A percentile compares a stretch with the other conserved stretches of the same genome.
Evolutionary conservation across 2,797 vertebrate genomes (phyloP).

Genomic region (Pipistrellus pipistrellus): DNA sequence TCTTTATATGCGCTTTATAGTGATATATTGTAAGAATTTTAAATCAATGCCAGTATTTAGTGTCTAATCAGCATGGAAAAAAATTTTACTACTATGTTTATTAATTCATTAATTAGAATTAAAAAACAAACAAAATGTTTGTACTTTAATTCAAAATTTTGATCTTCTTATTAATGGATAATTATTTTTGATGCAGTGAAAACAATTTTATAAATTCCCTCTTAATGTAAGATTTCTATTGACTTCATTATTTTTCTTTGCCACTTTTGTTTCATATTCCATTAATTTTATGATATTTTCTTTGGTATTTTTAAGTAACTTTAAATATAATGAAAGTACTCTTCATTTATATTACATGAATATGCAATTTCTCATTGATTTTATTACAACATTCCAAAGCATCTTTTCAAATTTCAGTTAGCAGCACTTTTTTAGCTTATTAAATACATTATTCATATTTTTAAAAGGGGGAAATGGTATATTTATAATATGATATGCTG

Average conservation of each 20-base stretch:
- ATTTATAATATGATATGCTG: neutral
- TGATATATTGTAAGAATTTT: neutral
- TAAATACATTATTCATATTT: neutral
- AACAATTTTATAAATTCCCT: neutral
- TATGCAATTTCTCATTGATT: slow-evolving; percentile 18
- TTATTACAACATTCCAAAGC: neutral
- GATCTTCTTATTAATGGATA: neutral
- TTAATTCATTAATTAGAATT: slow-evolving; percentile 8
- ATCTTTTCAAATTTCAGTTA: slow-evolving; percentile 14
- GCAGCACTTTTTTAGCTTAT: neutral
- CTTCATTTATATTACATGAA: neutral
- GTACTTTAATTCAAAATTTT: neutral
- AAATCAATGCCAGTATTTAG: neutral
- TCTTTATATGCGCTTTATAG: neutral
- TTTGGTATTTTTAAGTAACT: neutral
- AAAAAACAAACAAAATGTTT: neutral
- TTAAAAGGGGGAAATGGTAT: neutral
- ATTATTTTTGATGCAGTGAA: neutral
- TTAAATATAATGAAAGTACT: neutral
- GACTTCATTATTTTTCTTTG: slow-evolving; percentile 37
- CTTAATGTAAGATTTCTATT: slow-evolving; percentile 2
- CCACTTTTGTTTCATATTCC: slow-evolving; percentile 4
- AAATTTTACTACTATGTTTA: slow-evolving; percentile 27
- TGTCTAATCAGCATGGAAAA: neutral
- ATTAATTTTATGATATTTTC: slow-evolving; percentile 24